Evolutionary conservation across 1,140 invertebrate genomes (phyloP).

Genomic region (Magallana angulata): DNA sequence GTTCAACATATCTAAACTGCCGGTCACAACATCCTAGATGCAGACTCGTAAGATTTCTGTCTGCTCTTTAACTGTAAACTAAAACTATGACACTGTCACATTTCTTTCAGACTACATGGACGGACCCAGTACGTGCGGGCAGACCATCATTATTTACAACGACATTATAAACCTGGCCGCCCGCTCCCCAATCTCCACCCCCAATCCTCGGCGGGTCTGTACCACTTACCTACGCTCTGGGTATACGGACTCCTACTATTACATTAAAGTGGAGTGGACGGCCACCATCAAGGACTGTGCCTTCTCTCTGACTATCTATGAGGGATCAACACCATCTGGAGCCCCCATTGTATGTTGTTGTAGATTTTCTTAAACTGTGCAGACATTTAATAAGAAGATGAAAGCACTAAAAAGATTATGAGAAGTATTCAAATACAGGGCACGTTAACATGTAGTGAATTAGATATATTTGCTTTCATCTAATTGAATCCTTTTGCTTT

Average conservation of each 20-base stretch:
- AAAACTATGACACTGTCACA: too few species aligned
- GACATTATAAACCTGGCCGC: constrained; percentile 58
- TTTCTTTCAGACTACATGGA: constrained; percentile 56
- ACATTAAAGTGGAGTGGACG: constrained; percentile 62
- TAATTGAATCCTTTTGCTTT: too few species aligned
- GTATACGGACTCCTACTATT: constrained; percentile 60
- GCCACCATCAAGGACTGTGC: constrained; percentile 62
- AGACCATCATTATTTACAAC: constrained; percentile 61
- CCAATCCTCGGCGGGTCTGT: constrained; percentile 63
- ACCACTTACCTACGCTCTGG: constrained; percentile 59
- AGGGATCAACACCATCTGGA: constrained; percentile 53
- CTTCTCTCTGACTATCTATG: constrained; percentile 62
- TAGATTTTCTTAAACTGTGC: too few species aligned
- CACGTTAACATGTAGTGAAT: too few species aligned
- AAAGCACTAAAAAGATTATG: too few species aligned
- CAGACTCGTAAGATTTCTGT: too few species aligned
- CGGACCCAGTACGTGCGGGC: constrained; percentile 57
- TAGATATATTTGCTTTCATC: too few species aligned
- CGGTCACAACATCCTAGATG: too few species aligned
- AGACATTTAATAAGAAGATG: too few species aligned
- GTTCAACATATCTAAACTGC: too few species aligned
- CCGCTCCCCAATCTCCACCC: constrained; percentile 56
- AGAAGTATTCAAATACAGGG: too few species aligned
- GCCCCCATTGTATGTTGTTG: constrained; percentile 57
- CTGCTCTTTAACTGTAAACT: too few species aligned